Evolutionary conservation across 2,888 invertebrate species (phyloP), one percentile per base, ranked within the genome.

Genomic region (Prenolepis imparis): DNA sequence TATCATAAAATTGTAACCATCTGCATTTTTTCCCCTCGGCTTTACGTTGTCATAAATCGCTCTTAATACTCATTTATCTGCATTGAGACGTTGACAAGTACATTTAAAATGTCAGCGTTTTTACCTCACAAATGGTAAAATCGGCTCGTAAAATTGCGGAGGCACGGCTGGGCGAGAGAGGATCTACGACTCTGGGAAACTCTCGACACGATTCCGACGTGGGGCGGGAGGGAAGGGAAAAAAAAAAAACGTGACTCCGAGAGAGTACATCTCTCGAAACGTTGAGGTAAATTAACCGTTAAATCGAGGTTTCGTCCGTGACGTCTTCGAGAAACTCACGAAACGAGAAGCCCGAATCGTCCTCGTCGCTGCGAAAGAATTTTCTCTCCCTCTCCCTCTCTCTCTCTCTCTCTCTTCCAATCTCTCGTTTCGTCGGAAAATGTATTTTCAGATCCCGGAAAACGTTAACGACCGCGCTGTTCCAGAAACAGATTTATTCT

Each of bases 401-500:
- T 41, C 32, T 41, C 39, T 57, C 12, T 66, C 21, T 57, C 39
- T 28, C 41, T 61, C 41, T 15, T 57, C 55, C 48, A 52, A 52
- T 73, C 44, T 57, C 68, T 41, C 32, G 18, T 36, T n/a, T 68
- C 18, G 77, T 70, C 44, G 24, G 68, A 36, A 70, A 70, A 82
- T 82, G 61, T 82, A 82, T 82, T 82, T 82, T 80, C 82, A 82
- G 80, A 77, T 48, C 59, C 61, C 80, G 48, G 67, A 78, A 67
- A 82, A 82, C 82, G 80, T 80, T 82, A 82, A 82, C 82, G 80
- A 82, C 36, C 70, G 44, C 21, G 59, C 59, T 80, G 78, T 80
- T 80, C 70, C 70, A 80, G 78, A 80, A 80, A 80, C 78, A 80
- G 78, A 80, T 80, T 80, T 80, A 80, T 80, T 80, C 70, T 80